Conservation (phyloP, 2,113 vertebrate genomes). For the Athene cunicularia region DNA sequence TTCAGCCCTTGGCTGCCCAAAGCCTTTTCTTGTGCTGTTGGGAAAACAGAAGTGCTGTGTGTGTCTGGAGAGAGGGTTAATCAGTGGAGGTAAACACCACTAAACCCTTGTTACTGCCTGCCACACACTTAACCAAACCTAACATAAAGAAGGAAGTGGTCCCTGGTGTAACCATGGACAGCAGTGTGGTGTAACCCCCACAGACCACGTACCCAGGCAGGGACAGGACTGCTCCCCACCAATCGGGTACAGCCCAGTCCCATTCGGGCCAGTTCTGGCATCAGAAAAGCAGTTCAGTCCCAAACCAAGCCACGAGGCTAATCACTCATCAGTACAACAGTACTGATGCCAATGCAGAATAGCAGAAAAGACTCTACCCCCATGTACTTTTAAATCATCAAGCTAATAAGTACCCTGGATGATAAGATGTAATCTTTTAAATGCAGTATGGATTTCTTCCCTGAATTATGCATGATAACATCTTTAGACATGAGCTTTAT, state of each 20-base stretch:
- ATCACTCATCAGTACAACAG: background rate
- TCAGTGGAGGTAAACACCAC: background rate
- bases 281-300: background rate
- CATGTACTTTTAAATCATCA: slow-evolving; percentile 43
- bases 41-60: background rate
- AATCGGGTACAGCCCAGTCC: accelerated
- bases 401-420: slow-evolving; percentile 60
- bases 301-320: background rate
- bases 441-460: slow-evolving; percentile 68
- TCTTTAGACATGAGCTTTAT: slow-evolving; percentile 5
- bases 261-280: background rate
- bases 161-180: background rate
- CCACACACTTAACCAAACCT: background rate
- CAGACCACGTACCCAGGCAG: accelerated
- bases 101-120: background rate
- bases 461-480: slow-evolving; percentile 65
- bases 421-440: slow-evolving; percentile 72
- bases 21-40: background rate
- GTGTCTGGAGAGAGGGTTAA: background rate
- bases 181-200: background rate
- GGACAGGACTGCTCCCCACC: background rate
- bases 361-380: background rate
- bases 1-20: background rate
- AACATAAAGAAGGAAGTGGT: background rate
- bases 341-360: background rate